Evolutionary conservation across 2,888 invertebrate genomes (phyloP), one percentile per base, ranked within the genome.

Genomic region (Parapristionchus giblindavisi): DNA sequence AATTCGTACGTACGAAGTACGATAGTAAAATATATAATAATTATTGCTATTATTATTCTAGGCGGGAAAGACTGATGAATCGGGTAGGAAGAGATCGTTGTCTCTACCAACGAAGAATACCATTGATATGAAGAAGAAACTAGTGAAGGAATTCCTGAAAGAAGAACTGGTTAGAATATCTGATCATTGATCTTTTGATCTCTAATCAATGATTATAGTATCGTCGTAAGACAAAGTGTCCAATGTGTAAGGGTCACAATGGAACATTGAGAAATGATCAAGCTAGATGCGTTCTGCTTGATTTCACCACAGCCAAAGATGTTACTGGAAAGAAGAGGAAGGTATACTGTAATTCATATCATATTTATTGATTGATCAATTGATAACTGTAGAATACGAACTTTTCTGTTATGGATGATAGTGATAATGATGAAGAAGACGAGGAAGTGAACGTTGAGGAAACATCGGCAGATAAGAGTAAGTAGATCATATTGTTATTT

Each of bases 191-290:
- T 36, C 32, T 51, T 3, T 3, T 40, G 11, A 34, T 75, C 11
- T n/a, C 21, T 24, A 24, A 14, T 68, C 68, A 29, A 24, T 24
- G 48, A 52, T 77, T 81, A 51, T 71, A 87, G 81, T 85, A 84
- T 77, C 84, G 84, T 76, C 78, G 84, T 11, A 73, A 76, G 17
- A 78, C 79, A 56, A 80, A 83, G 21, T 87, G 87, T 72, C 87
- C 86, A 0, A 58, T 84, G 21, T 87, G 87, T 75, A 85, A 86
- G 65, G 75, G 79, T 8, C 77, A 83, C n/a, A 84, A 84, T 70
- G 85, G 85, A 27, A 79, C 71, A 21, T 60, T 87, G 63, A 77
- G 84, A 48, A 87, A 87, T 75, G 87, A 87, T 70, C 77, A 77
- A 8, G 77, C 76, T 34, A 76, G 85, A 8, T 81, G 79, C 24